Base-by-base conservation (phyloP, 2,797 vertebrate species). In the Melanotaenia pygmaea region DNA sequence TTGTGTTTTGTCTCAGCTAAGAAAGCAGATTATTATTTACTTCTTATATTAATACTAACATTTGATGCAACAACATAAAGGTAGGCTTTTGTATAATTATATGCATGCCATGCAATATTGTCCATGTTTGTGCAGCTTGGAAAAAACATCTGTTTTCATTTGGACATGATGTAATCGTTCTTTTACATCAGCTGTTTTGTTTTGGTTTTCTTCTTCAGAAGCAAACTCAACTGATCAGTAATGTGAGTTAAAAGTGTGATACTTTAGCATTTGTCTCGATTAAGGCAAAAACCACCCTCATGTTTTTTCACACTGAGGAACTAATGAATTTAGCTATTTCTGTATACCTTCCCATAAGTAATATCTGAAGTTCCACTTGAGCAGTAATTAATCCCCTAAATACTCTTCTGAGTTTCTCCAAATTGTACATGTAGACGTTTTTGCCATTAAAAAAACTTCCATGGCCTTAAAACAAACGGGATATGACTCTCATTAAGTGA, bases 181-280 rank as follows among this genome's bases (percentile, higher is more conserved):
- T 60, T 53, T 51, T 47, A 60, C 2, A 24, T 60, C 32, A 28
- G 45, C 24, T 38, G 45, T 18, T 28, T 61, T 37, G 22, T 5
- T 5, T 5, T 30, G 28, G 0, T 7, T 35, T 51, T 50, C 22
- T 14, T 53, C 24, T 37, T 38, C 6, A 22, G 34, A 58, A 59
- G 58, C 57, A 69, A 22, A 69, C 50, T 50, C 18, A 51, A 22
- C 20, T n/a, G 8, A 34, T 43, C 65, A 18, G 37, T 67, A 13
- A 45, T 30, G 45, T 58, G n/a, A 56, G 40, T n/a, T 14, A 30
- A 22, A 58, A 58, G 28, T 30, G 30, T 67, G 5, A 28, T 22
- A 9, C n/a, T n/a, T 43, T 37, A 22, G 22, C 40, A 45, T 50
- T 20, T 51, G n/a, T 22, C 9, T 57, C 18, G 32, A 45, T 40